Evolutionary conservation across 2,888 invertebrate genomes (phyloP), one percentile per base, ranked within the genome.

Genomic region (Leptinotarsa tumamoca): DNA sequence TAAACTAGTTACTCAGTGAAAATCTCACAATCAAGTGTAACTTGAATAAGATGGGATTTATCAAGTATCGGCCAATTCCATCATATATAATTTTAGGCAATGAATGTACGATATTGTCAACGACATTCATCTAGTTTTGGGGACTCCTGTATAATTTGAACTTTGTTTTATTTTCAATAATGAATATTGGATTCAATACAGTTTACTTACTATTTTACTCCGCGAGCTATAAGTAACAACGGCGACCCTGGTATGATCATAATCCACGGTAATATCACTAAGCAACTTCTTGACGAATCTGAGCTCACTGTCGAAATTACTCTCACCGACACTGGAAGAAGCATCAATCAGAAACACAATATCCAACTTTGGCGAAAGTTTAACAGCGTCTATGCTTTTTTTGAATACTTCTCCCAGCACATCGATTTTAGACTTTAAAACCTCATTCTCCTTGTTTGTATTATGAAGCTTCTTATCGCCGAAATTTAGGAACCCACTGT

Each of bases 341-440:
- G 92, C 91, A 83, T 94, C 94, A 67, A 94, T 91, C 67, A 94
- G 87, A 85, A 94, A 94, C 43, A 94, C 90, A 56, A 94, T 86
- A 83, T 94, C 94, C 78, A 92, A 87, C 66, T 83, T 82, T 4
- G 81, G 78, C 21, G 82, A 82, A 4, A 76, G 73, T 80, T 91
- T 89, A 43, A 92, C 85, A n/a, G 85, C 85, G 72, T 90, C 89
- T 3, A 92, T 90, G 80, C 90, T 90, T 70, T 88, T 87, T 81
- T 91, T 91, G 77, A 92, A 89, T 43, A 90, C 87, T 61, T 89
- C 87, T 1, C 92, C 92, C 23, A 91, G 84, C 4, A 89, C 87
- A 78, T 91, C 91, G 49, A 92, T 89, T 86, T 91, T 91, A 4
- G 89, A 88, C 80, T 90, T 89, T 21, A 88, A 84, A 50, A 89